phyloP scores from a whole-genome alignment of 2,888 invertebrate genomes.

The Pyralis farinalis region DNA sequence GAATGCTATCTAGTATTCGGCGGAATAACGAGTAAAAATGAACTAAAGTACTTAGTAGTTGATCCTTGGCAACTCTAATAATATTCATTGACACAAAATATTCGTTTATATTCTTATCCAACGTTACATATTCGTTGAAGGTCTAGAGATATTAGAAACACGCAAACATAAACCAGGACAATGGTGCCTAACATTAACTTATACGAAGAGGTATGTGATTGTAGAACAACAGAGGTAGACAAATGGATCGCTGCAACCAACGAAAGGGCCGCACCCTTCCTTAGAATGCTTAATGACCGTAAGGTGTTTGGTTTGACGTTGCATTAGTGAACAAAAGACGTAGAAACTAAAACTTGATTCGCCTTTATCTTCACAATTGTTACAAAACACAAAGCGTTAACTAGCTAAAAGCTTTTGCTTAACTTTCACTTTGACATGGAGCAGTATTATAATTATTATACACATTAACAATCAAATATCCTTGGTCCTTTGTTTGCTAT shows the following conservation, averaged over 20 bases:
- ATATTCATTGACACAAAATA: too few relatives aligned
- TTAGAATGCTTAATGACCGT: slow-evolving; percentile 19
- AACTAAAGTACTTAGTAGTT: too few relatives aligned
- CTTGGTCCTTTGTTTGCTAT: too few relatives aligned
- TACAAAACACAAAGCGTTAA: slow-evolving; percentile 33
- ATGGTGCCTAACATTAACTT: not conserved
- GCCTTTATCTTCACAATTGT: slow-evolving; percentile 32
- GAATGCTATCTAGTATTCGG: too few relatives aligned
- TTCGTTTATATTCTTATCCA: too few relatives aligned
- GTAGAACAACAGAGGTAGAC: slow-evolving; percentile 19
- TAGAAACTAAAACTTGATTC: slow-evolving; percentile 29
- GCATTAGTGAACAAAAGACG: slow-evolving; percentile 29
- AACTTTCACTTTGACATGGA: not conserved
- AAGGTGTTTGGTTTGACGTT: slow-evolving; percentile 25
- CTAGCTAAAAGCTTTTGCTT: slow-evolving; percentile 27
- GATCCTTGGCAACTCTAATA: too few relatives aligned
- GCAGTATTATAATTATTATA: too few relatives aligned
- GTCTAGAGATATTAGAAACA: not conserved
- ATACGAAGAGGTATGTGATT: slow-evolving; percentile 7
- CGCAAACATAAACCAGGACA: not conserved
- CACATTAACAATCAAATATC: too few relatives aligned
- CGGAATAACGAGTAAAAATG: too few relatives aligned
- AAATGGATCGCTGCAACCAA: slow-evolving; percentile 19
- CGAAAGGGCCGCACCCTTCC: slow-evolving; percentile 21
- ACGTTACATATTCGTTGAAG: not conserved